Percentiles rank a stretch among this genome's conserved stretches.
phyloP scores from a whole-genome alignment of 2,888 invertebrate species.

The Chironomus tentans region DNA sequence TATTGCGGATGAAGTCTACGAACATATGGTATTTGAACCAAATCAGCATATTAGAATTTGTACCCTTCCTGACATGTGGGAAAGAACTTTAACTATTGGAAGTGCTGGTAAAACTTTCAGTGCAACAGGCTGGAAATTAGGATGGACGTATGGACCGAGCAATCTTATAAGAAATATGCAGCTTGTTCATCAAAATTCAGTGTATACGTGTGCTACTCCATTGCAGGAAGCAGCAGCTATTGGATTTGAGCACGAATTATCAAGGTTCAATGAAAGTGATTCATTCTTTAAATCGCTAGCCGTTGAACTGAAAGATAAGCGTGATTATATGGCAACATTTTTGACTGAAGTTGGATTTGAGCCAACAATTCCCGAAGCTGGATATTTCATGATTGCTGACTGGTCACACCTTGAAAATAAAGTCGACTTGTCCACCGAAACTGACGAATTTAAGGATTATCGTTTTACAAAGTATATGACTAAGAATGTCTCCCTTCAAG shows the following conservation, averaged over 20 bases:
- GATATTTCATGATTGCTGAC: slow-evolving; percentile 95
- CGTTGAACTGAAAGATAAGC: slow-evolving; percentile 62
- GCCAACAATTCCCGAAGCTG: slow-evolving; percentile 90
- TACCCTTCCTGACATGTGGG: slow-evolving; percentile 94
- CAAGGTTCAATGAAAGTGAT: slow-evolving; percentile 57
- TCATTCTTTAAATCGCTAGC: slow-evolving; percentile 76
- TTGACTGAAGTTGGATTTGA: slow-evolving; percentile 73
- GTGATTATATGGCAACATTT: slow-evolving; percentile 69
- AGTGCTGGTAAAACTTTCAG: slow-evolving; percentile 98
- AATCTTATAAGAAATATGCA: slow-evolving; percentile 70
- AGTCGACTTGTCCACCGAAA: slow-evolving; percentile 59
- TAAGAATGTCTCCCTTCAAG: slow-evolving; percentile 77
- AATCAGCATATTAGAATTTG: slow-evolving; percentile 83
- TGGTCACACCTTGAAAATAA: slow-evolving; percentile 69
- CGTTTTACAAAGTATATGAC: slow-evolving; percentile 94
- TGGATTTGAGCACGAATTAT: slow-evolving; percentile 77
- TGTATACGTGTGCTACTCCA: slow-evolving; percentile 86
- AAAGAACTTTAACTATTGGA: slow-evolving; percentile 91
- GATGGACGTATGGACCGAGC: slow-evolving; percentile 88
- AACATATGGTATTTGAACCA: slow-evolving; percentile 87
- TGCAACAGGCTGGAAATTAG: slow-evolving; percentile 94
- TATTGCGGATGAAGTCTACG: slow-evolving; percentile 95
- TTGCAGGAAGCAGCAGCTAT: slow-evolving; percentile 81
- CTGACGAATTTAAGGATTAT: slow-evolving; percentile 72
- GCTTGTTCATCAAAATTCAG: slow-evolving; percentile 87